Evolutionary conservation across 2,113 vertebrate genomes (phyloP).

Genomic region (Catharus fuscescens): DNA sequence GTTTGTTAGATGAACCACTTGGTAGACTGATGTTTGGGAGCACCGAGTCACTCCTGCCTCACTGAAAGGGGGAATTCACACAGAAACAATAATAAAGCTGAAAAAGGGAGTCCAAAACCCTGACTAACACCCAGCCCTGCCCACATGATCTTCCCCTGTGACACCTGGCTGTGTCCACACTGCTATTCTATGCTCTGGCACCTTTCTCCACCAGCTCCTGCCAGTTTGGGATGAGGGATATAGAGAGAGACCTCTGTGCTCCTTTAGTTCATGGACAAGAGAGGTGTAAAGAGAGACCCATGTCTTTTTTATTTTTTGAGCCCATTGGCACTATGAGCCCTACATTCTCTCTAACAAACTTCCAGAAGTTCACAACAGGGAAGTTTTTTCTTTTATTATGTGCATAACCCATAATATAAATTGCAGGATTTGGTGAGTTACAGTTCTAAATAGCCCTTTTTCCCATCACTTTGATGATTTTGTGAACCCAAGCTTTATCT

Average conservation of each 20-base stretch:
- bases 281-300: not conserved
- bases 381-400: not conserved
- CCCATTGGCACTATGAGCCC: not conserved
- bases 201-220: not conserved
- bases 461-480: not conserved
- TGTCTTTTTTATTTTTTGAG: not conserved
- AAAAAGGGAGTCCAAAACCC: not conserved
- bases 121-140: not conserved
- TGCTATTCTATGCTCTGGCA: fast-evolving
- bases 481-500: not conserved
- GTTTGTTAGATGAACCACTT: not conserved
- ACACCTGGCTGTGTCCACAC: not conserved
- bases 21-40: not conserved
- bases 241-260: not conserved
- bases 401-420: not conserved
- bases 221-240: not conserved
- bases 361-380: not conserved
- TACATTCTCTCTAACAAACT: not conserved
- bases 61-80: not conserved
- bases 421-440: not conserved
- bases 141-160: not conserved
- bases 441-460: not conserved
- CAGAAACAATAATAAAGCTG: not conserved
- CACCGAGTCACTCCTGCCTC: fast-evolving
- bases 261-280: not conserved